Evolutionary conservation across 2,113 vertebrate species (phyloP).

Genomic region (Mobula hypostoma): DNA sequence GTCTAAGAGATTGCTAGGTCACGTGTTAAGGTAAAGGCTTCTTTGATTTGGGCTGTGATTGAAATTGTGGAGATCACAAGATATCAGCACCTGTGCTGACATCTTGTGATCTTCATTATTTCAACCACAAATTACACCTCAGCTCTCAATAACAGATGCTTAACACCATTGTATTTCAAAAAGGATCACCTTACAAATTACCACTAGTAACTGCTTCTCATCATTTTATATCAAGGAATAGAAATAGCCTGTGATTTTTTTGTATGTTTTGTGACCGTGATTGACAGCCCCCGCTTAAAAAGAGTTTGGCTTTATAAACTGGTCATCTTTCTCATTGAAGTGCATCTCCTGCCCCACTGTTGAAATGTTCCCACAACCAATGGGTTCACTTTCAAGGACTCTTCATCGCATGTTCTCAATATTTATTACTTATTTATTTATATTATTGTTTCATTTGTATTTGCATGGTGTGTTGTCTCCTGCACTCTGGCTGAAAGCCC

Average conservation of each 20-base stretch:
- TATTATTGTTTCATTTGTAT: too few species aligned
- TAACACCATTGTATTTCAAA: slow-evolving; percentile 22
- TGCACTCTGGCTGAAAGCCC: too few species aligned
- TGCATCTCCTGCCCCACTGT: neutral
- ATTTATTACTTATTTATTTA: too few species aligned
- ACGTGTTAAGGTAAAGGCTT: slow-evolving; percentile 17
- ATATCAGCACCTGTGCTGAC: slow-evolving; percentile 33
- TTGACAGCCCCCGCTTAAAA: neutral
- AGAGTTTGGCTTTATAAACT: neutral
- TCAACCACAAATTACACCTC: slow-evolving; percentile 14
- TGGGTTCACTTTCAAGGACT: too few species aligned
- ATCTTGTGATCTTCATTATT: slow-evolving; percentile 36
- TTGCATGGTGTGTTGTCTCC: too few species aligned
- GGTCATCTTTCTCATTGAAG: neutral
- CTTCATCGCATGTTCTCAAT: too few species aligned
- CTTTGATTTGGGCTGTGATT: slow-evolving; percentile 28
- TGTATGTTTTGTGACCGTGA: neutral
- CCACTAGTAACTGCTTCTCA: neutral
- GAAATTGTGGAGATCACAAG: slow-evolving; percentile 31
- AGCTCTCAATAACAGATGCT: slow-evolving; percentile 23
- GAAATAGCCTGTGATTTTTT: neutral
- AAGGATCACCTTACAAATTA: neutral
- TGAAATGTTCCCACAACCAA: too few species aligned
- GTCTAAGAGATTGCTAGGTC: neutral
- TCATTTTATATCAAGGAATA: slow-evolving; percentile 12